Evolutionary conservation across 1,140 invertebrate species (phyloP).

Genomic region (Temnothorax curvispinosus): DNA sequence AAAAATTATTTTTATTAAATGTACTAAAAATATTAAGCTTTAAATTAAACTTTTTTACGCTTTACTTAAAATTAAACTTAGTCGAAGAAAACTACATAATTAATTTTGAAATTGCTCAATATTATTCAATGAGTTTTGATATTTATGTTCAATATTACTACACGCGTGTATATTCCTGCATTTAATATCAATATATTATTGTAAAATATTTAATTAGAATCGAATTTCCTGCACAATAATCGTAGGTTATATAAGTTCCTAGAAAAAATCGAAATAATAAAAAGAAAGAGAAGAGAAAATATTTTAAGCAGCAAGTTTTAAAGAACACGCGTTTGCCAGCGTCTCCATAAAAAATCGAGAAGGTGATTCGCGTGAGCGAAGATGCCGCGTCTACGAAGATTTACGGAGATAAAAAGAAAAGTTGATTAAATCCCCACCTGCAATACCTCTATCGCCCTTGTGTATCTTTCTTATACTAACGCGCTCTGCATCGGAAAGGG

Average conservation of each 20-base stretch:
- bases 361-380: conserved; percentile 16
- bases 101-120: background rate
- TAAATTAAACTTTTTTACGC: background rate
- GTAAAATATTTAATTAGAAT: background rate
- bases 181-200: background rate
- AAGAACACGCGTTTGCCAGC: background rate
- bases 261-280: background rate
- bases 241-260: background rate
- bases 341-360: conserved; percentile 43
- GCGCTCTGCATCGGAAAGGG: background rate
- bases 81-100: background rate
- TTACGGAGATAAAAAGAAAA: conserved; percentile 75
- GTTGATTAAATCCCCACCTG: conserved; percentile 74
- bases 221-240: background rate
- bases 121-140: background rate
- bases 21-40: background rate
- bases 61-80: background rate
- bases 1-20: background rate
- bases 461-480: conserved; percentile 53
- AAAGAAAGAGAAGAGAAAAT: background rate
- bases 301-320: background rate
- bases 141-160: background rate
- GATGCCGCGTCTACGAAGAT: conserved; percentile 61
- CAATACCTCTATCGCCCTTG: conserved; percentile 22
- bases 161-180: background rate